Conservation (phyloP, 1,140 invertebrate species). For the Drosophila repletoides region DNA sequence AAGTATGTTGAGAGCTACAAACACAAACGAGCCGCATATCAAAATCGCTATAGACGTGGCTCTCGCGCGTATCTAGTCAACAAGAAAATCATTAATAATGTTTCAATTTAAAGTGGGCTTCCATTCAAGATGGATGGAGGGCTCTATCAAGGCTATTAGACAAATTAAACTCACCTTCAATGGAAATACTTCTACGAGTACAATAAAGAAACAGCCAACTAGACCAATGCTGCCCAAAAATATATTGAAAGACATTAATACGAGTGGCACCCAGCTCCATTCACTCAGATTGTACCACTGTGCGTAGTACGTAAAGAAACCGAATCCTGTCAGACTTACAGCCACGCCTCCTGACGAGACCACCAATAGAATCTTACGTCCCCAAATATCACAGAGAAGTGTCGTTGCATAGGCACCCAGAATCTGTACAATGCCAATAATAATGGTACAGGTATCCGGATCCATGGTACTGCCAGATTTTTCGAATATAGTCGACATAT, state of each 20-base stretch:
- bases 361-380: conserved; percentile 49
- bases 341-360: conserved; percentile 51
- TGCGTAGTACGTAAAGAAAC: conserved; percentile 45
- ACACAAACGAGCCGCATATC: conserved; percentile 56
- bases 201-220: conserved; percentile 68
- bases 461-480: conserved; percentile 84
- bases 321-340: conserved; percentile 44
- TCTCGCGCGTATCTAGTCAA: conserved; percentile 61
- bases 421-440: conserved; percentile 83
- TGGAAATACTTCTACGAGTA: conserved; percentile 68
- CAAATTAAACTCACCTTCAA: conserved; percentile 43
- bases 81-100: not conserved
- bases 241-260: conserved; percentile 60
- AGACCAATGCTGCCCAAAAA: conserved; percentile 69
- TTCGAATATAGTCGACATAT: conserved; percentile 85
- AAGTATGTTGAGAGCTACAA: conserved; percentile 61
- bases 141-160: too few species aligned
- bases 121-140: too few species aligned
- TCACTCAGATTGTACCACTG: conserved; percentile 39
- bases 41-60: conserved; percentile 54
- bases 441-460: conserved; percentile 84
- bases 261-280: conserved; percentile 67
- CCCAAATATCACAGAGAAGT: conserved; percentile 59
- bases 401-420: conserved; percentile 64
- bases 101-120: too few species aligned